Conservation (phyloP, 2,888 invertebrate genomes). For the Zeuzera pyrina region DNA sequence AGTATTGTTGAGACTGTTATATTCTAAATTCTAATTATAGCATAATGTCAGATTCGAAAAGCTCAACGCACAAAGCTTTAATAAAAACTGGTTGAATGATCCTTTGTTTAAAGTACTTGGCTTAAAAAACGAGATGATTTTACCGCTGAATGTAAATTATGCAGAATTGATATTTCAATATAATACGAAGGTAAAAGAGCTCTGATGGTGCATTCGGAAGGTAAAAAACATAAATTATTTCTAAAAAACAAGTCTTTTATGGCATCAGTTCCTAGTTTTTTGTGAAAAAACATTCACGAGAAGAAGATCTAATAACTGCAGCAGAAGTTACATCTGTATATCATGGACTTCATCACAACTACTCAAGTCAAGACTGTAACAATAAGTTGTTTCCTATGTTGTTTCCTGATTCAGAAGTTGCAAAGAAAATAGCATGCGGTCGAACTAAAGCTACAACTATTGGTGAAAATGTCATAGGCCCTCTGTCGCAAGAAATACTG, state of each 20-base stretch:
- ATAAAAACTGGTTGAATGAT: not conserved
- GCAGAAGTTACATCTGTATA: constrained; percentile 9
- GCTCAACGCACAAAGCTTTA: not conserved
- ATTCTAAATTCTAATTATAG: not conserved
- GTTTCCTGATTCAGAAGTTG: constrained; percentile 2
- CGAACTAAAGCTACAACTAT: constrained; percentile 4
- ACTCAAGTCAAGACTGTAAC: constrained; percentile 10
- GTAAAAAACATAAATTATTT: constrained; percentile 9
- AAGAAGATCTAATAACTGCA: constrained; percentile 6
- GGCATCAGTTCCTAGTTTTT: constrained; percentile 1
- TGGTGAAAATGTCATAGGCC: constrained; percentile 3
- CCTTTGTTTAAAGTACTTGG: constrained; percentile 1
- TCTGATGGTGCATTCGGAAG: constrained; percentile 7
- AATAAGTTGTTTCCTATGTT: constrained; percentile 9
- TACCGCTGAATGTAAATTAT: constrained; percentile 3
- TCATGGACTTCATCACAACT: constrained; percentile 9
- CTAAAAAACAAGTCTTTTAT: constrained; percentile 6
- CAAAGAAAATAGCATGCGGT: constrained; percentile 2
- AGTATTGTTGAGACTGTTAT: not conserved
- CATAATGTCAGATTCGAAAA: not conserved
- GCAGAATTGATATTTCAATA: constrained; percentile 2
- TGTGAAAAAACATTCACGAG: constrained; percentile 2
- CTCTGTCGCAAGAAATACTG: constrained; percentile 3
- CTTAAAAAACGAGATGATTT: constrained; percentile 2
- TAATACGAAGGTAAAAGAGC: constrained; percentile 2